Evolutionary conservation across 2,113 vertebrate species (phyloP).

Genomic region (Emydocephalus ijimae): DNA sequence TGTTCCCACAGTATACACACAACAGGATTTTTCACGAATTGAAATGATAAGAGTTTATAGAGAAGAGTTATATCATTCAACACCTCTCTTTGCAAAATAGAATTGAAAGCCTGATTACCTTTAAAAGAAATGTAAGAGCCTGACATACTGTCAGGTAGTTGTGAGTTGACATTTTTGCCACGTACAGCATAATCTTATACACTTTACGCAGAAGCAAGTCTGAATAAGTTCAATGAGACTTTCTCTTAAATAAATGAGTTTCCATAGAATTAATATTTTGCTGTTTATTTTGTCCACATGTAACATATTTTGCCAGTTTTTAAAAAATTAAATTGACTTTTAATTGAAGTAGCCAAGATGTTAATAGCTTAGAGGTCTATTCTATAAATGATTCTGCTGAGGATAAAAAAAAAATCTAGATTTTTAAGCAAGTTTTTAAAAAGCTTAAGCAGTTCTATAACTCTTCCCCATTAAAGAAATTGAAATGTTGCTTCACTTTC

Average conservation of each 20-base stretch:
- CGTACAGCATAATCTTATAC: not conserved
- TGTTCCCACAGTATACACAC: not conserved
- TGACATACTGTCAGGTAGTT: not conserved
- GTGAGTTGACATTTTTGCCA: not conserved
- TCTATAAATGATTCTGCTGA: not conserved
- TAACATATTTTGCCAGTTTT: not conserved
- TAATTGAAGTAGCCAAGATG: not conserved
- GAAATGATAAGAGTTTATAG: not conserved
- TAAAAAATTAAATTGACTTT: not conserved
- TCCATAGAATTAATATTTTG: not conserved
- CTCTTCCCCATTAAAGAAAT: not conserved
- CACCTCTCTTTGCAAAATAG: not conserved
- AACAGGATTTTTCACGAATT: not conserved
- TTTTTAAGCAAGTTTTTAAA: not conserved
- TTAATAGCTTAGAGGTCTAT: not conserved
- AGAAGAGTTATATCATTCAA: not conserved
- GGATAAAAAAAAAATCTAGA: not conserved
- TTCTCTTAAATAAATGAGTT: not conserved
- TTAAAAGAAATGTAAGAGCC: not conserved
- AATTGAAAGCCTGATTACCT: not conserved
- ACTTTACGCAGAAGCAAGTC: not conserved
- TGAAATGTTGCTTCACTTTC: not conserved
- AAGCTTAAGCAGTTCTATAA: not conserved
- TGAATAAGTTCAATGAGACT: not conserved
- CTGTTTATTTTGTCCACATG: not conserved